Percentiles rank a stretch among this genome's conserved stretches.
Evolutionary conservation across 2,888 invertebrate species (phyloP).

Genomic region (Dolichomitus sp.): DNA sequence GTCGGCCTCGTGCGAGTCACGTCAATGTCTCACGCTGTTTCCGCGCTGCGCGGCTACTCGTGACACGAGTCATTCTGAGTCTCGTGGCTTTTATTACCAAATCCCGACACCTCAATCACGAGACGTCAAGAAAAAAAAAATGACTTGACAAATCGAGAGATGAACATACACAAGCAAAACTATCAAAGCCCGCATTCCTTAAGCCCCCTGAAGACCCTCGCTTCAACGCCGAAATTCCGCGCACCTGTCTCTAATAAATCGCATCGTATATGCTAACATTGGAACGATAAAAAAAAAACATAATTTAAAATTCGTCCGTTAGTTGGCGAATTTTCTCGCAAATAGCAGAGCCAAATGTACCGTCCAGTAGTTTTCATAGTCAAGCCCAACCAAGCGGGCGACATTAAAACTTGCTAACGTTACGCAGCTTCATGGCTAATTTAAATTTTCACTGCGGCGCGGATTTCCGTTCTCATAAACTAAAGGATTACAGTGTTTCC

Average conservation of each 20-base stretch:
- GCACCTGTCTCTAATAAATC: slow-evolving; percentile 61
- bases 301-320: slow-evolving; percentile 24
- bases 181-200: slow-evolving; percentile 15
- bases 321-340: slow-evolving; percentile 50
- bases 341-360: slow-evolving; percentile 53
- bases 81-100: slow-evolving; percentile 59
- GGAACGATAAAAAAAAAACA: slow-evolving; percentile 38
- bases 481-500: slow-evolving; percentile 14
- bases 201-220: slow-evolving; percentile 17
- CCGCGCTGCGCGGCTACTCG: slow-evolving; percentile 36
- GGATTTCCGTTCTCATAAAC: slow-evolving; percentile 33
- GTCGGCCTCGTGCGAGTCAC: slow-evolving; percentile 62
- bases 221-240: slow-evolving; percentile 23
- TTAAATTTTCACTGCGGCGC: slow-evolving; percentile 19
- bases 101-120: slow-evolving; percentile 46
- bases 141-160: slow-evolving; percentile 6
- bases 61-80: slow-evolving; percentile 44
- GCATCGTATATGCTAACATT: slow-evolving; percentile 8
- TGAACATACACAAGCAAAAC: slow-evolving; percentile 20
- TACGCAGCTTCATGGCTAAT: slow-evolving; percentile 45
- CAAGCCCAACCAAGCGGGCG: slow-evolving; percentile 36
- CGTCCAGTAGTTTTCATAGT: slow-evolving; percentile 27
- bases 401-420: slow-evolving; percentile 25
- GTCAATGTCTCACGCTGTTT: slow-evolving; percentile 42
- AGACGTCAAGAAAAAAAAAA: not conserved